A percentile compares a stretch with the other conserved stretches of the same genome.
Conservation (phyloP, 2,888 invertebrate species). For the Drosophila nr. fundita region DNA sequence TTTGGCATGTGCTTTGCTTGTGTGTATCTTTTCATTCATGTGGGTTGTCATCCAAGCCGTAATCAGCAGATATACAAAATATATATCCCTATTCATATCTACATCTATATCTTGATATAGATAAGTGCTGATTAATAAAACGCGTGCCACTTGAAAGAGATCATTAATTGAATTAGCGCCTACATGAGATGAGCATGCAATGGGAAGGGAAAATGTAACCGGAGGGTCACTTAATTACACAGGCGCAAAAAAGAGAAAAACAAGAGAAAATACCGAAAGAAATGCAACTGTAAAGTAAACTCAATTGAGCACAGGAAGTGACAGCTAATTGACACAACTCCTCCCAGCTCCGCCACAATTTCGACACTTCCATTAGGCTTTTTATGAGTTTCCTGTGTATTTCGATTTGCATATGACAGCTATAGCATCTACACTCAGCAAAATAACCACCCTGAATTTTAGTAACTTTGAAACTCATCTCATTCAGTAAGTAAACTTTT, state of each 20-base stretch:
- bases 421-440: not conserved
- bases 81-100: not conserved
- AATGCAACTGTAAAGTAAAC: conserved; percentile 2
- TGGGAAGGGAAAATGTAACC: conserved; percentile 10
- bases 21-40: conserved; percentile 19
- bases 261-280: not conserved
- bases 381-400: conserved; percentile 33
- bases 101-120: not conserved
- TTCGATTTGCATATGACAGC: conserved; percentile 57
- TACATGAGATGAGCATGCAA: conserved; percentile 29
- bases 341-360: not conserved
- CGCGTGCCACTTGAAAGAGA: conserved; percentile 51
- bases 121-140: conserved; percentile 36
- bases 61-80: not conserved
- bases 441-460: fast-evolving
- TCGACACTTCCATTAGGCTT: conserved; percentile 29
- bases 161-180: conserved; percentile 77
- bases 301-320: conserved; percentile 67
- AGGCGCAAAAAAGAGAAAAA: conserved; percentile 27
- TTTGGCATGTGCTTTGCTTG: conserved; percentile 15
- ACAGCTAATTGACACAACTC: conserved; percentile 67
- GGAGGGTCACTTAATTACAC: conserved; percentile 63
- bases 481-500: not conserved
- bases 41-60: not conserved
- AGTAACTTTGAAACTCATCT: fast-evolving